Evolutionary conservation across 2,113 vertebrate species (phyloP).

Genomic region (Rallus limicola): DNA sequence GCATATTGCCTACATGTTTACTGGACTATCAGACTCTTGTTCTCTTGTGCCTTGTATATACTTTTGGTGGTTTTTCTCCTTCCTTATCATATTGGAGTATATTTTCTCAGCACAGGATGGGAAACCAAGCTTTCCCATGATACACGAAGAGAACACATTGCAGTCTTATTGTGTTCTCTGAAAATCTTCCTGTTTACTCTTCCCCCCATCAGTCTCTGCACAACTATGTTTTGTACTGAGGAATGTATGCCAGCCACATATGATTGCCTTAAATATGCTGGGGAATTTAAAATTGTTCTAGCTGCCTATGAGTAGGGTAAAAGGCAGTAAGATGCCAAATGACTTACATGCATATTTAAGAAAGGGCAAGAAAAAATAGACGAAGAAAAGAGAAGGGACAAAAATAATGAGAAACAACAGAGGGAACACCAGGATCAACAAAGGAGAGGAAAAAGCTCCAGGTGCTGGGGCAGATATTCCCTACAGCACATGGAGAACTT

Average conservation of each 20-base stretch:
- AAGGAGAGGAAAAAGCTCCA: not conserved
- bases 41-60: not conserved
- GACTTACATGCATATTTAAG: not conserved
- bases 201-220: not conserved
- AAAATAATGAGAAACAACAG: not conserved
- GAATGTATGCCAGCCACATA: not conserved
- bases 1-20: not conserved
- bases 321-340: not conserved
- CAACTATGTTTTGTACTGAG: not conserved
- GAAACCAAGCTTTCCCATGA: not conserved
- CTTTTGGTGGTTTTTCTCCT: not conserved
- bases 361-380: not conserved
- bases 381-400: accelerated
- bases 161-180: not conserved
- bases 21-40: not conserved
- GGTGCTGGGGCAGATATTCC: not conserved
- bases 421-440: not conserved
- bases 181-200: not conserved
- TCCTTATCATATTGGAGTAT: not conserved
- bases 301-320: not conserved
- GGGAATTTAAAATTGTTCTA: not conserved
- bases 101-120: not conserved
- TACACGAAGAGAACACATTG: not conserved
- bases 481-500: not conserved
- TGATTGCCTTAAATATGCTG: not conserved